phyloP scores from a whole-genome alignment of 2,113 vertebrate genomes.

The Tetraodon nigroviridis region DNA sequence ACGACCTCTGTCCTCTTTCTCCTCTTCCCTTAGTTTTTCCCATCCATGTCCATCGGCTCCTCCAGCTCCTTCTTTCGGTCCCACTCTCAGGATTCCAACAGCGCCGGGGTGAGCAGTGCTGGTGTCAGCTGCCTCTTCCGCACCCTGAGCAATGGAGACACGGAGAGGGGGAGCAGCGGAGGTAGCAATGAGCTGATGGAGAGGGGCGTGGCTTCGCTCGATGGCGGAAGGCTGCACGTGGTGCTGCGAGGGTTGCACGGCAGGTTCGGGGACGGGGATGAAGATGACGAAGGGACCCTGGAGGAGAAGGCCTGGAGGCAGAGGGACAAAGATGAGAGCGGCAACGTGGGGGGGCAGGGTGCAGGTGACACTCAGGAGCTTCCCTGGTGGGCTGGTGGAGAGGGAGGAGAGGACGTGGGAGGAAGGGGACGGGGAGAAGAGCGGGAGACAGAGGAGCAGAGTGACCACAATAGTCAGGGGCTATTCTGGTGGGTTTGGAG shows the following conservation, averaged over 20 bases:
- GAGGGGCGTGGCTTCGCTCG: slow-evolving; percentile 58
- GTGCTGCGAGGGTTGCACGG: slow-evolving; percentile 68
- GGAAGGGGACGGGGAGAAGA: slow-evolving; percentile 56
- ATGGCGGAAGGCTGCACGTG: slow-evolving; percentile 59
- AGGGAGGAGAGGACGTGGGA: slow-evolving; percentile 61
- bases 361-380: slow-evolving; percentile 67
- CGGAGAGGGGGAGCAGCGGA: slow-evolving; percentile 52
- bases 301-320: slow-evolving; percentile 58
- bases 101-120: slow-evolving; percentile 88
- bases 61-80: slow-evolving; percentile 95
- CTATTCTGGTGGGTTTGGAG: slow-evolving; percentile 60
- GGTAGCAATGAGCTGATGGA: slow-evolving; percentile 29
- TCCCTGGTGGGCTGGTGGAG: slow-evolving; percentile 46
- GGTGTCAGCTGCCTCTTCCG: slow-evolving; percentile 94
- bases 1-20: slow-evolving; percentile 39
- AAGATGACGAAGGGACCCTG: slow-evolving; percentile 44
- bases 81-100: slow-evolving; percentile 97
- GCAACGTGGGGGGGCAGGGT: slow-evolving; percentile 60
- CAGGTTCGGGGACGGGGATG: slow-evolving; percentile 50
- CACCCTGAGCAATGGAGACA: slow-evolving; percentile 85
- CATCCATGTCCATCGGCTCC: slow-evolving; percentile 87
- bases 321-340: slow-evolving; percentile 55
- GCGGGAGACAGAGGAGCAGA: slow-evolving; percentile 61
- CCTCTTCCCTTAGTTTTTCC: slow-evolving; percentile 84
- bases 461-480: slow-evolving; percentile 68